Evolutionary conservation across 2,888 invertebrate genomes (phyloP), one percentile per base, ranked within the genome.

Genomic region (Drosophila bunnanda): DNA sequence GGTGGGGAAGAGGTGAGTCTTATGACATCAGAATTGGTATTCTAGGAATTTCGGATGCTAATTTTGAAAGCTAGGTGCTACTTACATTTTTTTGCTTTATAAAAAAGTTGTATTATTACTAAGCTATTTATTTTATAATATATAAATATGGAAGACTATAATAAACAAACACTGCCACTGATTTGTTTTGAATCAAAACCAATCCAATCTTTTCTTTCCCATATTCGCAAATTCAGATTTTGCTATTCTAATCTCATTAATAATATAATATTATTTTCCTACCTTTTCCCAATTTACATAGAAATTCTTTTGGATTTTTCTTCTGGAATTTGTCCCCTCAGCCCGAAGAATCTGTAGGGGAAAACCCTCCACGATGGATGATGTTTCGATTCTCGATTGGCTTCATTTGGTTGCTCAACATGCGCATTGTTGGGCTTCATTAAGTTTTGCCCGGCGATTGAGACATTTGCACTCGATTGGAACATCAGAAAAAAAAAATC

Each of bases 351-450:
- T 66, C 28, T 34, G 32, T 0, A 4, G 3, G 20, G 15, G 20
- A 12, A 65, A 20, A 38, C 54, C 68, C 36, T 38, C 10, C 12
- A n/a, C 69, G 17, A 22, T 70, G 28, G 48, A 41, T 50, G 64
- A 54, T 43, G 54, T 34, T 34, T 64, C 59, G 8, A 54, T 57
- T 46, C 30, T 75, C 77, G 70, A 88, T 83, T 88, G 89, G 87
- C 87, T 74, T 86, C 76, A 83, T 83, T 86, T 80, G 82, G 67
- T 66, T 75, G 71, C 64, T 73, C 65, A 71, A 62, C 83, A 88
- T 86, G 83, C 84, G 74, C 87, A 73, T 77, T 79, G 73, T 80
- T 80, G 69, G 57, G 83, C 87, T 86, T 83, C 83, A 83, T 83
- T 83, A 83, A 86, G 77, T 78, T 86, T 76, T 72, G 60, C 59